Conservation (phyloP, 2,113 vertebrate species). For the Climacteris rufus region DNA sequence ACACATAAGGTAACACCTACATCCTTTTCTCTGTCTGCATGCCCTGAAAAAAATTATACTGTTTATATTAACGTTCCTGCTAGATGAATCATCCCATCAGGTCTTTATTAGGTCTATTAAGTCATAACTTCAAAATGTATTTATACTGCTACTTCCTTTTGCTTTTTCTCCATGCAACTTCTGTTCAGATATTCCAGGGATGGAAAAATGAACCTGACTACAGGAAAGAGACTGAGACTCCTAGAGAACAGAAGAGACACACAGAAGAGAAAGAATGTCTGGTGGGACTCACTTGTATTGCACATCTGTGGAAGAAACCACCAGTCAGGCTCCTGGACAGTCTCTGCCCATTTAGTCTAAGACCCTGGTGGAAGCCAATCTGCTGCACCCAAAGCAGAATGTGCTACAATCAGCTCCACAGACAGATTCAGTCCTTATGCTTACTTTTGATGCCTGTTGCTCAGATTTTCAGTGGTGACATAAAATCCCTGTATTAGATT, state of each 20-base stretch:
- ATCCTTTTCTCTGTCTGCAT: neutral
- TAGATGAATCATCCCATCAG: neutral
- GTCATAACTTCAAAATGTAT: neutral
- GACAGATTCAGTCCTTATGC: neutral
- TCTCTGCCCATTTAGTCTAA: neutral
- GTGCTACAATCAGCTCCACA: neutral
- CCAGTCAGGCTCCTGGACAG: neutral
- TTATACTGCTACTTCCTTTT: neutral
- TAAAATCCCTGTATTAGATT: neutral
- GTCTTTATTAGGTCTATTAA: neutral
- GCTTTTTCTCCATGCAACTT: neutral
- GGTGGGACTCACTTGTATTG: neutral
- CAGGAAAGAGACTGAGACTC: neutral
- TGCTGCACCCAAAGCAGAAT: neutral
- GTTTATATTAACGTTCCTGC: neutral
- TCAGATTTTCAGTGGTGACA: neutral
- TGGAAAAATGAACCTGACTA: neutral
- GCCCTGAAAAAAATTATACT: neutral
- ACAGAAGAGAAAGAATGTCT: neutral
- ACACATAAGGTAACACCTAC: neutral
- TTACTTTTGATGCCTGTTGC: neutral
- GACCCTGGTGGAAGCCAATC: neutral
- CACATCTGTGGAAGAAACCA: neutral
- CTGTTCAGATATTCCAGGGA: neutral
- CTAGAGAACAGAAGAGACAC: neutral